Evolutionary conservation across 1,140 invertebrate species (phyloP).

Genomic region (Musca vetustissima): DNA sequence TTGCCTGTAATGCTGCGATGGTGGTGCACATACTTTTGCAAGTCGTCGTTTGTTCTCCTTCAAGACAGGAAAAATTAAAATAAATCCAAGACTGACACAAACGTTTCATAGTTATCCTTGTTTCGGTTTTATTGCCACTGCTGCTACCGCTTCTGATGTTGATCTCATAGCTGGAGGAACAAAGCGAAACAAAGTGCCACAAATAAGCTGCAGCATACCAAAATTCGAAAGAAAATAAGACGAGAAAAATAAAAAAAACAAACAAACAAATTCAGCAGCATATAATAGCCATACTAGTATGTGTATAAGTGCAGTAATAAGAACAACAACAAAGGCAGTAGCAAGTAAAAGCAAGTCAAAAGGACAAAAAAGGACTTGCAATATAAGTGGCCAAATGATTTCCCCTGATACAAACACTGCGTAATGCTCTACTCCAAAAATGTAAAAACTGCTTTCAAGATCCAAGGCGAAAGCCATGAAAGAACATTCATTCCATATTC

Average conservation of each 20-base stretch:
- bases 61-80: constrained; percentile 9
- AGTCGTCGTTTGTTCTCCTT: too few relatives aligned
- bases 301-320: not conserved
- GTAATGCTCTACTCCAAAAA: not conserved
- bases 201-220: constrained; percentile 14
- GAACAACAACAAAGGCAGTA: not conserved
- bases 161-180: not conserved
- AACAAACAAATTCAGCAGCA: too few relatives aligned
- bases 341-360: not conserved
- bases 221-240: too few relatives aligned
- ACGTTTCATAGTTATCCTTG: constrained; percentile 13
- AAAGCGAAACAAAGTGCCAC: constrained; percentile 10
- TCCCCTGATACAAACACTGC: constrained; percentile 19
- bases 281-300: not conserved
- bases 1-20: too few relatives aligned
- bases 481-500: not conserved
- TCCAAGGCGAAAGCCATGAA: too few relatives aligned
- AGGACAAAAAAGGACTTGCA: not conserved
- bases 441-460: too few relatives aligned
- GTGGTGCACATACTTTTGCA: too few relatives aligned
- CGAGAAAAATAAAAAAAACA: too few relatives aligned
- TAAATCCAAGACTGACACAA: constrained; percentile 22
- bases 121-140: constrained; percentile 5
- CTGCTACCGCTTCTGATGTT: not conserved
- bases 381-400: constrained; percentile 23